These are phyloP conservation scores for Cygnus buccinator DNA, from an alignment of 2,113 vertebrate species.

Conservation along the genomic window DNA sequence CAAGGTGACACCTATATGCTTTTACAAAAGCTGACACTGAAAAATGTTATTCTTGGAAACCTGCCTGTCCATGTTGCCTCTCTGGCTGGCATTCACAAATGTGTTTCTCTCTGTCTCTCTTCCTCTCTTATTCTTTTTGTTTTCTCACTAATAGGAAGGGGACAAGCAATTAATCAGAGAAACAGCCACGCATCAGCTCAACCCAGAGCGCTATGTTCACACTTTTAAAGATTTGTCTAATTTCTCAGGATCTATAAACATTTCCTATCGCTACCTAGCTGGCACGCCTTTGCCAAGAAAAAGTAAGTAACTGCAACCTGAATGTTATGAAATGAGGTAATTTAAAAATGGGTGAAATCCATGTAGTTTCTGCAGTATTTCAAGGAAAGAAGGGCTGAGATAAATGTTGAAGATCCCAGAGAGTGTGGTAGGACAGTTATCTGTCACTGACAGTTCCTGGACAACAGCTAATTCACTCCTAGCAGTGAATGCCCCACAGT, in stretches of 20 bases:
- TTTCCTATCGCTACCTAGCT: constrained; percentile 94
- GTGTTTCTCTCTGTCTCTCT: constrained; percentile 47
- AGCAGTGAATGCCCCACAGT: not conserved
- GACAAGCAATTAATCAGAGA: constrained; percentile 91
- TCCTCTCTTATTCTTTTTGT: constrained; percentile 45
- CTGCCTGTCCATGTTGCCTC: not conserved
- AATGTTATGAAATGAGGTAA: constrained; percentile 5
- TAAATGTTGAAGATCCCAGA: not conserved
- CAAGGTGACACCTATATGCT: not conserved
- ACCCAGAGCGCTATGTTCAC: constrained; percentile 89
- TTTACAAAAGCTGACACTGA: not conserved
- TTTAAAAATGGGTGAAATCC: not conserved
- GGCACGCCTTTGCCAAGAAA: constrained; percentile 91
- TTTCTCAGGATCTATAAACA: constrained; percentile 94
- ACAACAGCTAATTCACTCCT: not conserved
- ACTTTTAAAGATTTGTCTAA: constrained; percentile 93
- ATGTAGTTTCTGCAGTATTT: not conserved
- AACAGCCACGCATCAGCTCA: constrained; percentile 86
- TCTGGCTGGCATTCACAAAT: constrained; percentile 31
- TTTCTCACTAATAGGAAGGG: constrained; percentile 83
- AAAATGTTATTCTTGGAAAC: constrained; percentile 27
- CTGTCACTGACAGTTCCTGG: not conserved
- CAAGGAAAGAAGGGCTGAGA: not conserved
- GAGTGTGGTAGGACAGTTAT: not conserved
- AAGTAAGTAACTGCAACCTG: constrained; percentile 80